Conservation (phyloP, 2,888 invertebrate genomes). For the Lasioglossum oenotherae region DNA sequence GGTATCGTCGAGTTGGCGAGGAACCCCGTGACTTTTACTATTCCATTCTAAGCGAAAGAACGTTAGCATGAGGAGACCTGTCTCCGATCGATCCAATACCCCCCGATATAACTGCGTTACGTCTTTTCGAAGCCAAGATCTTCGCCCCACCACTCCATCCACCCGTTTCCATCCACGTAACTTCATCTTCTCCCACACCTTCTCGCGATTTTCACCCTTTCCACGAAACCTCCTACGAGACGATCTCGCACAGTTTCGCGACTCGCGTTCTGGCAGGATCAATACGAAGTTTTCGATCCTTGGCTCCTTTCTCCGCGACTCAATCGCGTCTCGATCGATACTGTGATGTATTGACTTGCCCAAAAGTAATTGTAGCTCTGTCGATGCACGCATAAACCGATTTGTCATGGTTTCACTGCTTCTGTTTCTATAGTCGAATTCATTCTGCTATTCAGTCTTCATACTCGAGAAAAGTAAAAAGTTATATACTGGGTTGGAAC, state of each 20-base stretch:
- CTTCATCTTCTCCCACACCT: conserved; percentile 18
- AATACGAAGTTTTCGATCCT: conserved; percentile 60
- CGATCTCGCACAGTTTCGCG: conserved; percentile 58
- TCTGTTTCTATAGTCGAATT: not conserved
- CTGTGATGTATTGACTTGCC: not conserved
- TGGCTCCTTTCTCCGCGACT: not conserved
- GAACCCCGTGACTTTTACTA: conserved; percentile 60
- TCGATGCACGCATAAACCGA: not conserved
- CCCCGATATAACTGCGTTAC: conserved; percentile 12
- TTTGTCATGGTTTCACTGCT: not conserved
- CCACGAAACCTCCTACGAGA: conserved; percentile 30
- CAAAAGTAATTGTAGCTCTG: not conserved
- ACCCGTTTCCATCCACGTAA: not conserved
- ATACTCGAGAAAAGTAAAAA: not conserved
- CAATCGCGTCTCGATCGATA: not conserved
- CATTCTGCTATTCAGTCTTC: not conserved
- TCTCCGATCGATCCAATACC: conserved; percentile 56
- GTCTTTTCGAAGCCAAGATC: conserved; percentile 37
- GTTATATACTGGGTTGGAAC: too few relatives aligned
- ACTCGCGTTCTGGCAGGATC: conserved; percentile 45
- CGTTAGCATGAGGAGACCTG: conserved; percentile 43
- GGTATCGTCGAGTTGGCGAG: conserved; percentile 14
- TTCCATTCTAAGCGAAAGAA: conserved; percentile 50
- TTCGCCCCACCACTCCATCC: not conserved
- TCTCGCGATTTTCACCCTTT: conserved; percentile 29